Evolutionary conservation across 35 echinoderm and acorn worm genomes (phyloP).

Genomic region (Ophioderma brevispina): DNA sequence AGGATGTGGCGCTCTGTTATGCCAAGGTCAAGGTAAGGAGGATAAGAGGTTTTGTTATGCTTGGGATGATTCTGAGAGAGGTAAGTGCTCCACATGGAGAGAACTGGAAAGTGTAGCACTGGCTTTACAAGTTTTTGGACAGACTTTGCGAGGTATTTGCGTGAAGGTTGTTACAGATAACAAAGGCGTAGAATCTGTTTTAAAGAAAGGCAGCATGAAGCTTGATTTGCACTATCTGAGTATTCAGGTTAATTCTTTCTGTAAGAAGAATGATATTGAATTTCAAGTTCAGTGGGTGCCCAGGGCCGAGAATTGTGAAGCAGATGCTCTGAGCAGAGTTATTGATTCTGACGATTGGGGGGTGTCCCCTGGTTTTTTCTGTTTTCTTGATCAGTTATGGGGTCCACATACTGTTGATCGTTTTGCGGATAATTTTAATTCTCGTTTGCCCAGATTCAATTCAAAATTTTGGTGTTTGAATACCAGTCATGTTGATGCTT

Average conservation of each 20-base stretch:
- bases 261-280: neutral
- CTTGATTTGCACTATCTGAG: neutral
- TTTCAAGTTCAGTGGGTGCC: neutral
- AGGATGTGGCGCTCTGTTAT: neutral
- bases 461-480: neutral
- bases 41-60: neutral
- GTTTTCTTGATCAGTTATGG: neutral
- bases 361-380: neutral
- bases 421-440: neutral
- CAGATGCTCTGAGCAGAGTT: neutral
- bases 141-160: neutral
- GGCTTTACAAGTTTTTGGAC: neutral
- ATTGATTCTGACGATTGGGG: neutral
- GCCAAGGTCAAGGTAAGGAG: neutral
- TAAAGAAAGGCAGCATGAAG: constrained; percentile 22
- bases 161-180: neutral
- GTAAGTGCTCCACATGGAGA: neutral
- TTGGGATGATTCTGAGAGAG: neutral
- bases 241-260: neutral
- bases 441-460: neutral
- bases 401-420: neutral
- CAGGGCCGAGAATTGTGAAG: neutral
- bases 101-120: neutral
- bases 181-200: neutral
- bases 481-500: neutral